Conservation (phyloP, 2,888 invertebrate genomes). For the Coelopa pilipes region DNA sequence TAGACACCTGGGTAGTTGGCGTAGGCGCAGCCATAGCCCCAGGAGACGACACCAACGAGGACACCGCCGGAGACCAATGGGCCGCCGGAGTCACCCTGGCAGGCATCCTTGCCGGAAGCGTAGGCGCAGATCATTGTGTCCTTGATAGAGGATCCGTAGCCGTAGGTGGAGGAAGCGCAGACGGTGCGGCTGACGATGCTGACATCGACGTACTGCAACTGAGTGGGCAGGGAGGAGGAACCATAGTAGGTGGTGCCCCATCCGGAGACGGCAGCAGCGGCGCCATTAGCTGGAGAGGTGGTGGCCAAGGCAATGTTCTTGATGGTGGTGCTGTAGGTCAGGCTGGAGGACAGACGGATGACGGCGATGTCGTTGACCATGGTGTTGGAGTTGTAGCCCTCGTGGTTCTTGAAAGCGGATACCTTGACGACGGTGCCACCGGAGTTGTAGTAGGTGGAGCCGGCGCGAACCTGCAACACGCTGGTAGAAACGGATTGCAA, state of each 20-base stretch:
- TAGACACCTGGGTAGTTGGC: conserved; percentile 54
- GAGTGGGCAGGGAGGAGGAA: conserved; percentile 12
- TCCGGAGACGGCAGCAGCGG: conserved; percentile 46
- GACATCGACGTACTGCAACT: conserved; percentile 66
- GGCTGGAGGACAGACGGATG: conserved; percentile 67
- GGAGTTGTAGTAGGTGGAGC: conserved; percentile 66
- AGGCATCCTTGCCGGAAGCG: conserved; percentile 50
- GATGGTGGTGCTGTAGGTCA: conserved; percentile 63
- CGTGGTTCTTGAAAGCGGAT: conserved; percentile 47
- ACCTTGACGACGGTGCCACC: conserved; percentile 50
- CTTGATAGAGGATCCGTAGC: conserved; percentile 39
- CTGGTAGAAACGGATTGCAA: conserved; percentile 54
- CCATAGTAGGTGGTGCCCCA: conserved; percentile 48
- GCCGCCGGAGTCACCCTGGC: conserved; percentile 59
- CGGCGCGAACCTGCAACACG: conserved; percentile 67
- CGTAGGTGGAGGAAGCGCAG: conserved; percentile 65
- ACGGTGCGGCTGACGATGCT: conserved; percentile 58
- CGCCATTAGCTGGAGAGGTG: conserved; percentile 46
- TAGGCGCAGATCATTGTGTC: conserved; percentile 55
- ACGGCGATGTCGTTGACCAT: conserved; percentile 72
- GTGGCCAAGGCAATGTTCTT: conserved; percentile 65
- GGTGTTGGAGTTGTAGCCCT: conserved; percentile 63
- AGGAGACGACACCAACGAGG: conserved; percentile 56
- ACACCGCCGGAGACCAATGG: conserved; percentile 49
- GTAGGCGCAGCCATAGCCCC: conserved; percentile 53